A percentile compares a stretch with the other conserved stretches of the same genome.
Conservation (phyloP, 2,113 vertebrate genomes). For the Pan troglodytes region NHGRI_mPanTro3-v2.1_pri NC_072404.2:14343501-14344000, state of each 20-base stretch:
- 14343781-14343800: conserved; percentile 17
- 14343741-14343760: background rate
- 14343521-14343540: background rate
- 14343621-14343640: conserved; percentile 28
- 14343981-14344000: background rate
- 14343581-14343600: background rate
- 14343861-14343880: conserved; percentile 13
- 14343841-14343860: background rate
- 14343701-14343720: background rate
- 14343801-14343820: background rate
- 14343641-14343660: background rate
- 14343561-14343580: background rate
- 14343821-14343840: background rate
- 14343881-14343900: conserved; percentile 16
- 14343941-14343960: conserved; percentile 17
- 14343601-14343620: background rate
- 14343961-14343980: conserved; percentile 25
- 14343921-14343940: background rate
- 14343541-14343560: conserved; percentile 28
- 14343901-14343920: background rate
- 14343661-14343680: background rate
- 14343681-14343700: background rate
- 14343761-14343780: background rate
- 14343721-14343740: conserved; percentile 1
- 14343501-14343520: background rate